Evolutionary conservation across 2,888 invertebrate genomes (phyloP), one percentile per base, ranked within the genome.

Genomic region (Chalcis sispes): DNA sequence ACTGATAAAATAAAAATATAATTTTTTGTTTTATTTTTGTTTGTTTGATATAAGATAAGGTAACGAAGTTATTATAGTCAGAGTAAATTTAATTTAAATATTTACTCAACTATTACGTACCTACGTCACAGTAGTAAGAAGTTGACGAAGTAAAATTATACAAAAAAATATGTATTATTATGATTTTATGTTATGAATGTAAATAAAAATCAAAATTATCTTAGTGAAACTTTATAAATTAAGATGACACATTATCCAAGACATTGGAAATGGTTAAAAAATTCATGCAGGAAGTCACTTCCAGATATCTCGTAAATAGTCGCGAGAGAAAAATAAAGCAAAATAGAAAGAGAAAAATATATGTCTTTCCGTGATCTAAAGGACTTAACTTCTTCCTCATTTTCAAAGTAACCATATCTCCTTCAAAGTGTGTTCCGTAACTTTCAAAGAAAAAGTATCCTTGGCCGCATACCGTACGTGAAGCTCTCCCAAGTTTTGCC

Each of bases 341-440:
- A 15, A 32, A 4, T 54, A 23, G 27, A 13, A 7, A 25, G 10
- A 54, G 23, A 36, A 40, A 15, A 15, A 29, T 2, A 64, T 65
- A 32, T 50, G 20, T 36, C n/a, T 65, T 36, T 7, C 18, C 4
- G 46, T 48, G 56, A 69, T 69, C 54, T 40, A 58, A 48, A 20
- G 1, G n/a, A 32, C 58, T 48, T 48, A 58, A 58, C 46, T 69
- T 69, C 27, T 0, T 15, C 42, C 29, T 54, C 54, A 40, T 54
- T 40, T 54, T 36, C 29, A 65, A 54, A 66, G 42, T 46, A 46
- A 56, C 42, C 32, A 48, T 59, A 69, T 69, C 69, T 48, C 18
- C 13, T 42, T 32, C 46, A 46, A 46, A 58, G 8, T 10, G 58
- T 69, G 29, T 58, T 58, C 10, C 7, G n/a, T 3, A 69, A 69